Evolutionary conservation across 2,113 vertebrate species (phyloP).

Genomic region (Anhinga anhinga): DNA sequence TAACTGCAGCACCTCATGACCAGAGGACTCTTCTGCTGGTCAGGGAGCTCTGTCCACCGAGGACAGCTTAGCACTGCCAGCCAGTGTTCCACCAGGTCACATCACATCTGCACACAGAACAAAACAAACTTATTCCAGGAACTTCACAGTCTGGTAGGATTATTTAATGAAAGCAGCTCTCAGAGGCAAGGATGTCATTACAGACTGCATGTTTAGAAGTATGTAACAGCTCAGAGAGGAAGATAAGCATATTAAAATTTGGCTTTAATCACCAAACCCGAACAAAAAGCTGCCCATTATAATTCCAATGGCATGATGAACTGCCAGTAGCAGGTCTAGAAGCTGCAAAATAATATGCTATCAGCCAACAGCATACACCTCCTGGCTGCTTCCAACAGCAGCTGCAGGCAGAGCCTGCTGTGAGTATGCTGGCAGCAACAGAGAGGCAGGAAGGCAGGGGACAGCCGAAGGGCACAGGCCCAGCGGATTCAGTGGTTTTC

Average conservation of each 20-base stretch:
- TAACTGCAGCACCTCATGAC: not conserved
- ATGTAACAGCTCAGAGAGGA: not conserved
- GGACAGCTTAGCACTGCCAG: not conserved
- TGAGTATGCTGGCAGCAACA: not conserved
- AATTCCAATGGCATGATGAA: not conserved
- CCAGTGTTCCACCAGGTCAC: not conserved
- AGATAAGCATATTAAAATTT: not conserved
- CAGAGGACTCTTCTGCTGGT: not conserved
- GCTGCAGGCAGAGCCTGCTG: not conserved
- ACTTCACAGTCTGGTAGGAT: not conserved
- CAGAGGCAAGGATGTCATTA: not conserved
- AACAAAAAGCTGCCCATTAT: not conserved
- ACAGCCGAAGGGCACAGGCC: not conserved
- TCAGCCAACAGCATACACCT: fast-evolving
- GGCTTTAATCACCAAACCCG: not conserved
- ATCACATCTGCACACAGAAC: not conserved
- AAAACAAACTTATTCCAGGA: not conserved
- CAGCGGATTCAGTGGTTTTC: not conserved
- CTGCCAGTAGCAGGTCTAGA: not conserved
- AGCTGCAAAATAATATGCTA: not conserved
- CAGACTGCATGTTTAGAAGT: not conserved
- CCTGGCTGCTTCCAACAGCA: not conserved
- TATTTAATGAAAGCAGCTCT: not conserved
- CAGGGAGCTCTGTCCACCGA: not conserved
- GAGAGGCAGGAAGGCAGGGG: not conserved